Evolutionary conservation across 2,113 vertebrate genomes (phyloP), one percentile per base, ranked within the genome.

Genomic region (Oryzias woworae): DNA sequence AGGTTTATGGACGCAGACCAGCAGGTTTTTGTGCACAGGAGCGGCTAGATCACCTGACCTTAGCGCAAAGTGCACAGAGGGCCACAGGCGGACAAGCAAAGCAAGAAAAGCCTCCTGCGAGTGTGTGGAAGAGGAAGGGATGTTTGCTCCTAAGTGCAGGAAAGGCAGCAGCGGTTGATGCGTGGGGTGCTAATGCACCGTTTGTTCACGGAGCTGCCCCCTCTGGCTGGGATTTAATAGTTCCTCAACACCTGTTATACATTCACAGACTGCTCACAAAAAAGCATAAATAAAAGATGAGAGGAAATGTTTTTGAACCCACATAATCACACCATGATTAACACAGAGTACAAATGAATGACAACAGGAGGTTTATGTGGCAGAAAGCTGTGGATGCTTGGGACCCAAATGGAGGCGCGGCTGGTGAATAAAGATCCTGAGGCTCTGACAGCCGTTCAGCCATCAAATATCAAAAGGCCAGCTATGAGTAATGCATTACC

Each of bases 341-440:
- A 50, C 13, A 44, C 43, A 51, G 15, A 28, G 20, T 14, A 3
- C 44, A 2, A 5, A 46, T 49, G n/a, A 28, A 43, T 52, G 44
- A 28, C 17, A 22, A 50, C 2, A 20, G 18, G 42, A 13, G 14
- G 13, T 15, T 7, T 58, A 55, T 36, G 62, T n/a, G 22, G 56
- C n/a, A 65, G 62, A n/a, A 23, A 62, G 31, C 24, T 14, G 15
- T 16, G 12, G 50, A 57, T 22, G 68, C 46, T 31, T 57, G 60
- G 86, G 87, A 87, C 85, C 87, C 79, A 85, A 67, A 82, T 80
- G 17, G 31, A 46, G 42, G 71, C 68, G 12, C 26, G 66, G 53
- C 71, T 64, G 80, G 58, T 62, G 66, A 72, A 76, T 23, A 72
- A 67, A 77, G 68, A 75, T 78, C 82, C 72, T 0, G 43, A 75